phyloP scores from a whole-genome alignment of 2,888 invertebrate genomes.

The Sturmia bella region DNA sequence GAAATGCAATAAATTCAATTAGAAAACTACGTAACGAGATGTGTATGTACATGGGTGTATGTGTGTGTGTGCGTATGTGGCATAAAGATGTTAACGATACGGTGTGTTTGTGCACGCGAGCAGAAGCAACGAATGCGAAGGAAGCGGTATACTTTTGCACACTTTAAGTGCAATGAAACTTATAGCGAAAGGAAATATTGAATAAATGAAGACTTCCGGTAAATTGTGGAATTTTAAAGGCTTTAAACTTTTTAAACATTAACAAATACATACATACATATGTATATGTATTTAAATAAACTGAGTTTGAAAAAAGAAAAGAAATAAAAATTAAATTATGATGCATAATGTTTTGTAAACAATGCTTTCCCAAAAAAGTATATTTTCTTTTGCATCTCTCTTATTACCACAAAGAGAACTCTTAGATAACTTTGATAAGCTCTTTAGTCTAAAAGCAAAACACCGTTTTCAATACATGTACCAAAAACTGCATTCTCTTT shows the following conservation, averaged over 20 bases:
- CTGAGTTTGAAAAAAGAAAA: no score
- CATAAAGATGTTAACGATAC: slow-evolving; percentile 15
- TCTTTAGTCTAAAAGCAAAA: slow-evolving; percentile 9
- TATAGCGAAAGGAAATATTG: slow-evolving; percentile 47
- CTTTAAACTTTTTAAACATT: not conserved
- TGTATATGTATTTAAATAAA: no score
- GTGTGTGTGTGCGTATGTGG: not conserved
- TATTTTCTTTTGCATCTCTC: no score
- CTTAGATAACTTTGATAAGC: slow-evolving; percentile 35
- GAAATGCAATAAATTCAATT: slow-evolving; percentile 67
- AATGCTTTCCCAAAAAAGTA: no score
- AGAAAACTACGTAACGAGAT: slow-evolving; percentile 42
- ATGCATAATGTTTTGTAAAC: no score
- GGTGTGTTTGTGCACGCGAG: not conserved
- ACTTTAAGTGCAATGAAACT: not conserved
- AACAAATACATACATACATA: no score
- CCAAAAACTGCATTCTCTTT: not conserved
- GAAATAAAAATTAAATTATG: no score
- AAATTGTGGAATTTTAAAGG: slow-evolving; percentile 12
- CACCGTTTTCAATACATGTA: no score
- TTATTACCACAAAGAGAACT: slow-evolving; percentile 19
- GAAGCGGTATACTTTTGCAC: not conserved
- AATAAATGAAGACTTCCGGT: slow-evolving; percentile 36
- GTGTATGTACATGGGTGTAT: not conserved
- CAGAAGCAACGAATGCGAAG: not conserved